Percentiles rank a stretch among this genome's conserved stretches.
phyloP scores from a whole-genome alignment of 2,888 invertebrate genomes.

The Drosophila anomelani region DNA sequence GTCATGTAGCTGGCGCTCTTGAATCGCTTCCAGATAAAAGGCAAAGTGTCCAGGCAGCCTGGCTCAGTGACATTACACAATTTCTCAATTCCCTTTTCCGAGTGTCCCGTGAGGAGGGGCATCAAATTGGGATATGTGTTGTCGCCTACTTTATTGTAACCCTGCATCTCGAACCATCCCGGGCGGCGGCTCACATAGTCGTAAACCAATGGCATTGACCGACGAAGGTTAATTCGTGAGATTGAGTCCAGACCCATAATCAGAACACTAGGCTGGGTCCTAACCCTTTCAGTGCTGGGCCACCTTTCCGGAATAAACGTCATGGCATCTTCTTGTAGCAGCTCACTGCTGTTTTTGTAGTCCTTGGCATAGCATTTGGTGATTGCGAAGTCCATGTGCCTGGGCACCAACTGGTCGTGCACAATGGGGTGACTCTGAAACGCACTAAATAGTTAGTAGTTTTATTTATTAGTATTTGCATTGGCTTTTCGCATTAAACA shows the following conservation, averaged over 20 bases:
- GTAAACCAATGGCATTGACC: slow-evolving; percentile 90
- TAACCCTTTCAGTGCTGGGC: not conserved
- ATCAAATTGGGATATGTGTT: slow-evolving; percentile 95
- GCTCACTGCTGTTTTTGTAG: rapidly evolving
- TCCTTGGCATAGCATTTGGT: slow-evolving; percentile 27
- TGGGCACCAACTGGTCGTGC: slow-evolving; percentile 15
- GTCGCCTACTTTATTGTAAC: slow-evolving; percentile 90
- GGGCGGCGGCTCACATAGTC: slow-evolving; percentile 86
- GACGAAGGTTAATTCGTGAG: slow-evolving; percentile 90
- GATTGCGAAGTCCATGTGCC: slow-evolving; percentile 20
- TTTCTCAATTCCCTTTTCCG: slow-evolving; percentile 83
- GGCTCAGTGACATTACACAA: slow-evolving; percentile 85
- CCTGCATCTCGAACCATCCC: slow-evolving; percentile 89
- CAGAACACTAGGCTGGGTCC: slow-evolving; percentile 78
- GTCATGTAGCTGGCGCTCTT: slow-evolving; percentile 89
- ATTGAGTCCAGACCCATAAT: slow-evolving; percentile 94
- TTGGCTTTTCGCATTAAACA: not conserved
- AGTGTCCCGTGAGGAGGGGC: slow-evolving; percentile 90
- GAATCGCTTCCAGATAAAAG: slow-evolving; percentile 91
- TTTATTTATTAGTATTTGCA: not conserved
- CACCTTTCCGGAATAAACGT: slow-evolving; percentile 25
- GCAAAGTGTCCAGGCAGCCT: slow-evolving; percentile 88
- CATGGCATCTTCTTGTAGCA: slow-evolving; percentile 33
- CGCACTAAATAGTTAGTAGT: not conserved
- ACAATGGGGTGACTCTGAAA: not conserved